Conservation (phyloP, 2,113 vertebrate species). For the Hippolais icterina region DNA sequence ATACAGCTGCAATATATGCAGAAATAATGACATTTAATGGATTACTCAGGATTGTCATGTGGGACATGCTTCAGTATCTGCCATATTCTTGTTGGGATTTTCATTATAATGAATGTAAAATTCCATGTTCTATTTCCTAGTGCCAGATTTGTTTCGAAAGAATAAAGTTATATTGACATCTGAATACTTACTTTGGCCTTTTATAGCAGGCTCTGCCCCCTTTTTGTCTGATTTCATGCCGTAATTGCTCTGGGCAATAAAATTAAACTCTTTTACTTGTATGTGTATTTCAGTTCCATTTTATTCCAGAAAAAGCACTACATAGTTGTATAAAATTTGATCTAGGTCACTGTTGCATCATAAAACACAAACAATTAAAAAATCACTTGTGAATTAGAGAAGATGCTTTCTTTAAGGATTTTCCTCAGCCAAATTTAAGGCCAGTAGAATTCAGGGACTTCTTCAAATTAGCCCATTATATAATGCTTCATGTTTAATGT, state of each 20-base stretch:
- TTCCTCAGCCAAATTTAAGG: neutral
- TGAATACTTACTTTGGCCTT: conserved; percentile 4
- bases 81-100: neutral
- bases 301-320: neutral
- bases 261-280: conserved; percentile 5
- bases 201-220: neutral
- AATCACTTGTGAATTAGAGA: neutral
- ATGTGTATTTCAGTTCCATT: neutral
- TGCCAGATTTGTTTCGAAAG: conserved; percentile 23
- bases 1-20: neutral
- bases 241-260: conserved; percentile 45
- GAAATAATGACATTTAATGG: conserved; percentile 7
- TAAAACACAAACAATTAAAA: neutral
- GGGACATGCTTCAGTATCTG: neutral
- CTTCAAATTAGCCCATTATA: neutral
- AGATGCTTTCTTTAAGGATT: neutral
- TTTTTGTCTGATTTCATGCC: conserved; percentile 48
- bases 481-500: neutral
- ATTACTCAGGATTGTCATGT: neutral
- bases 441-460: neutral
- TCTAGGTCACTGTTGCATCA: neutral
- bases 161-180: conserved; percentile 12
- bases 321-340: neutral
- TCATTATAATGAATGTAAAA: conserved; percentile 42
- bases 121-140: conserved; percentile 50